Evolutionary conservation across 53 echinoderm and acorn worm species (phyloP).

Genomic region (Hippasteria phrygiana): DNA sequence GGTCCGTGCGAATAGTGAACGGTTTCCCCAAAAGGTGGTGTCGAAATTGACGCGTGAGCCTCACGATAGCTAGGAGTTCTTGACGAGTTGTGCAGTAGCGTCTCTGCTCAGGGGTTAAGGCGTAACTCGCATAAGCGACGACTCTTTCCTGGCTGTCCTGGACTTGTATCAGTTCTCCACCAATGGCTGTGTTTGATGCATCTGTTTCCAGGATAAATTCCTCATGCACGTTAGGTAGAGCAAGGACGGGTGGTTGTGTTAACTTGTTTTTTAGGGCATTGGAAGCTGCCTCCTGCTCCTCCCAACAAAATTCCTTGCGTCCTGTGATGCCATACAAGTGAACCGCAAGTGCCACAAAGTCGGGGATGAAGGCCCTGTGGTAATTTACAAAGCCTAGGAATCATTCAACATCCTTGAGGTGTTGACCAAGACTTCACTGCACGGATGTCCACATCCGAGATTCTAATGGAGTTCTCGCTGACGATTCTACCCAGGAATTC

Average conservation of each 20-base stretch:
- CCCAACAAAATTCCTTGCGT: slow-evolving; percentile 34
- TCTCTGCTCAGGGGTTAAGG: slow-evolving; percentile 49
- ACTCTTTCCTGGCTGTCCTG: slow-evolving; percentile 53
- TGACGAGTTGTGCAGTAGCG: slow-evolving; percentile 64
- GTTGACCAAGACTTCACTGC: slow-evolving; percentile 41
- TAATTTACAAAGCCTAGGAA: slow-evolving; percentile 64
- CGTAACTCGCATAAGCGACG: slow-evolving; percentile 52
- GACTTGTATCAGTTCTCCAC: slow-evolving; percentile 42
- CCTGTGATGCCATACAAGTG: slow-evolving; percentile 41
- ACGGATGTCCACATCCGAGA: not conserved
- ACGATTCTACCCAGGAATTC: slow-evolving; percentile 19
- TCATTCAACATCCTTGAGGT: slow-evolving; percentile 46
- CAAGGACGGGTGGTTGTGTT: slow-evolving; percentile 21
- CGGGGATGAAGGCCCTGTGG: slow-evolving; percentile 57
- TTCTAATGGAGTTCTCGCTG: slow-evolving; percentile 3
- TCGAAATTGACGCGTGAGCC: slow-evolving; percentile 46
- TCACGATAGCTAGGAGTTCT: slow-evolving; percentile 62
- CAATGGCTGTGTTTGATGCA: slow-evolving; percentile 55
- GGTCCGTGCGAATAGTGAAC: slow-evolving; percentile 61
- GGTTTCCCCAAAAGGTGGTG: slow-evolving; percentile 57
- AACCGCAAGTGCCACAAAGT: slow-evolving; percentile 26
- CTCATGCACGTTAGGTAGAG: slow-evolving; percentile 34
- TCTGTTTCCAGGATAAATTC: slow-evolving; percentile 62
- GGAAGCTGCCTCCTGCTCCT: slow-evolving; percentile 33
- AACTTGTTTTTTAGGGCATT: slow-evolving; percentile 28